These are phyloP conservation scores for Phyllotreta striolata DNA, from an alignment of 2,888 invertebrate genomes.

Conservation along the genomic window DNA sequence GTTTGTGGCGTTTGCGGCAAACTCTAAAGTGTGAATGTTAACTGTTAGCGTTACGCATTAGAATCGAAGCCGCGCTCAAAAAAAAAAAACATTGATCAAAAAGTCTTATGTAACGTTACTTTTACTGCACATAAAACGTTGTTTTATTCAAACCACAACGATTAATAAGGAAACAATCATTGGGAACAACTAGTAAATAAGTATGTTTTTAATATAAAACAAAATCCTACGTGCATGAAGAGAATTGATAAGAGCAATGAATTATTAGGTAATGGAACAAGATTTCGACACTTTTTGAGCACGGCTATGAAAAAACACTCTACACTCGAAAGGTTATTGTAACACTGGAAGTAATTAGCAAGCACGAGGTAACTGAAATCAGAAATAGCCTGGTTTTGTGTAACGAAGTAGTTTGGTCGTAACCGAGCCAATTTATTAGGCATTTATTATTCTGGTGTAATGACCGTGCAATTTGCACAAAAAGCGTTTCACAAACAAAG, in stretches of 20 bases:
- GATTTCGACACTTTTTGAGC: neutral
- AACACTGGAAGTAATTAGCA: conserved; percentile 16
- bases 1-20: conserved; percentile 68
- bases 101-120: neutral
- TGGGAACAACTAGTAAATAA: too few species aligned
- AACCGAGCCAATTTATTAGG: conserved; percentile 12
- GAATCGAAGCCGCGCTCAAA: conserved; percentile 1
- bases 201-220: too few species aligned
- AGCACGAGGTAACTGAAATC: conserved; percentile 11
- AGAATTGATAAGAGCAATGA: too few species aligned
- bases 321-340: conserved; percentile 9
- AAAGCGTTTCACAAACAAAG: conserved; percentile 4
- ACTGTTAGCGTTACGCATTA: conserved; percentile 22
- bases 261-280: too few species aligned
- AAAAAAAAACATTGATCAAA: neutral
- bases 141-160: too few species aligned
- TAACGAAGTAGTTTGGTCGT: conserved; percentile 9
- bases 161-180: too few species aligned
- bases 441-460: conserved; percentile 12
- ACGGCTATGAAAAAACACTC: conserved; percentile 13
- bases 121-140: too few species aligned
- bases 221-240: too few species aligned
- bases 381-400: conserved; percentile 8
- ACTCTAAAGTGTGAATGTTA: conserved; percentile 61
- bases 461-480: conserved; percentile 6